Conservation (phyloP, 2,888 invertebrate genomes). For the Aplocera efformata region DNA sequence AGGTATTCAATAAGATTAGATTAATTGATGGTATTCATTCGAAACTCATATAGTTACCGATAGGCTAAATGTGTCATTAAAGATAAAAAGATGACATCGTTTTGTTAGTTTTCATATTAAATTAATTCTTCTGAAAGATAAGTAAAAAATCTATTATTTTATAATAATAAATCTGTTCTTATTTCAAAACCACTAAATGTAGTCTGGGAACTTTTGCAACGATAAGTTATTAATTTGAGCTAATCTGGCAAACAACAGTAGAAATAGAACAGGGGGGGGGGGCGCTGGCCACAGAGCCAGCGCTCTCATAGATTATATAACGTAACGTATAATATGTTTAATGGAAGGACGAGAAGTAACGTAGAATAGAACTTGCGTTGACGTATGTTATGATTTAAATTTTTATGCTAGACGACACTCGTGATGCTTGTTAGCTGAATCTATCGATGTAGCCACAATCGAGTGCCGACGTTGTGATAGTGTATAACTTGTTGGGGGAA, state of each 20-base stretch:
- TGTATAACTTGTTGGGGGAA: not conserved
- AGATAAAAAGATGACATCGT: no score
- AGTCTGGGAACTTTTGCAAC: constrained; percentile 2
- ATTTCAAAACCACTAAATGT: not conserved
- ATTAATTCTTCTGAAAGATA: no score
- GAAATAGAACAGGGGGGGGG: constrained; percentile 32
- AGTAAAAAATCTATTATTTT: no score
- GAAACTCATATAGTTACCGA: no score
- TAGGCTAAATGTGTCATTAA: no score
- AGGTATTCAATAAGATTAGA: constrained; percentile 33
- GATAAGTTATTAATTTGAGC: constrained; percentile 10
- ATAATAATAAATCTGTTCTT: no score
- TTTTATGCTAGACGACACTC: constrained; percentile 40
- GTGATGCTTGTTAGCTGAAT: constrained; percentile 41
- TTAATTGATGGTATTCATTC: no score
- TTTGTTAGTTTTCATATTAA: no score
- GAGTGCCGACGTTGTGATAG: no score
- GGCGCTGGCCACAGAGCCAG: constrained; percentile 24
- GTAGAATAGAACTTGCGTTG: constrained; percentile 43
- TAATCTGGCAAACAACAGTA: constrained; percentile 34
- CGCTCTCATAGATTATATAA: constrained; percentile 29
- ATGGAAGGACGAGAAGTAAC: constrained; percentile 38
- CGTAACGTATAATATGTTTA: constrained; percentile 28
- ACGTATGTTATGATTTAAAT: constrained; percentile 46
- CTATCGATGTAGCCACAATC: not conserved